phyloP scores from a whole-genome alignment of 2,113 vertebrate species.

The Chascanopsetta lugubris region DNA sequence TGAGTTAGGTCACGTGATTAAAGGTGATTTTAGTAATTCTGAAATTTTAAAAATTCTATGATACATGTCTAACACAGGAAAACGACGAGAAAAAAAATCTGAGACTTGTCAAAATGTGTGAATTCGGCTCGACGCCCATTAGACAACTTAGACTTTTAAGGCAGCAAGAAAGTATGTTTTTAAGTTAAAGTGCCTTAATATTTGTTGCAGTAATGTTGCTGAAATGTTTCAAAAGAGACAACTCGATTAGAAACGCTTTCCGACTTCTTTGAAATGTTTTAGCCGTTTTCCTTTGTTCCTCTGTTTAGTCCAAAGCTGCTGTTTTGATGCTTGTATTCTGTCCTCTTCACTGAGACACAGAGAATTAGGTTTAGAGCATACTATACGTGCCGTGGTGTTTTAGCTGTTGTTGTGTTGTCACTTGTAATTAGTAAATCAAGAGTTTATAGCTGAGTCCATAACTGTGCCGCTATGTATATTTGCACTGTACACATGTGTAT shows the following conservation, averaged over 20 bases:
- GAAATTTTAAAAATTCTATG: background rate
- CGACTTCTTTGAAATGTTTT: constrained; percentile 56
- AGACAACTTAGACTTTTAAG: constrained; percentile 69
- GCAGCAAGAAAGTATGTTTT: constrained; percentile 65
- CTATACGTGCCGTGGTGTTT: constrained; percentile 62
- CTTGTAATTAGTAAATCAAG: constrained; percentile 54
- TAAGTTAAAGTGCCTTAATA: constrained; percentile 79
- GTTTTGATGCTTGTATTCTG: constrained; percentile 54
- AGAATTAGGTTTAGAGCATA: constrained; percentile 44
- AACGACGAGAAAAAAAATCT: background rate
- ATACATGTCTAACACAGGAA: background rate
- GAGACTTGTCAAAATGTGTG: background rate
- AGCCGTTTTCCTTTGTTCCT: constrained; percentile 55
- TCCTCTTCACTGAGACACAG: constrained; percentile 47
- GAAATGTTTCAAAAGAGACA: constrained; percentile 60
- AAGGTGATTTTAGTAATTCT: background rate
- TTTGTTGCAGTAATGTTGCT: constrained; percentile 70
- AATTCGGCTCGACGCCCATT: constrained; percentile 5
- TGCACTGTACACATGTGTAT: constrained; percentile 60
- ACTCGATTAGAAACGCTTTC: constrained; percentile 45
- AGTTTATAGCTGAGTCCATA: constrained; percentile 57
- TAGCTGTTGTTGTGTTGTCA: constrained; percentile 66
- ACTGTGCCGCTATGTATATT: constrained; percentile 61
- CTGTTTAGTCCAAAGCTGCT: constrained; percentile 46
- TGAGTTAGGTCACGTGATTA: background rate